Conservation (phyloP, 53 echinoderm and acorn worm species). For the Arbacia lixula region DNA sequence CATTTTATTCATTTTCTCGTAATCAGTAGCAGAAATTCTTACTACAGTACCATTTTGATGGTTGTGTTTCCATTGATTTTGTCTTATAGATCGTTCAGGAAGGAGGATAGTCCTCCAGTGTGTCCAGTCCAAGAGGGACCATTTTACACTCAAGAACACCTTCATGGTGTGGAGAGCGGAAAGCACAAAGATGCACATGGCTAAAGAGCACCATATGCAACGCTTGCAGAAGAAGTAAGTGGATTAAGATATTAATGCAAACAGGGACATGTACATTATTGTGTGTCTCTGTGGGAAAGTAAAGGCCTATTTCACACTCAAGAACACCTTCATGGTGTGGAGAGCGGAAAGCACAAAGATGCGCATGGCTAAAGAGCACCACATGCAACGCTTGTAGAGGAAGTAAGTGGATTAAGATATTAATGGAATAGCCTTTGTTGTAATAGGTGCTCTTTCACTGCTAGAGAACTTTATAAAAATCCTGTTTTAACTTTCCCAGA, state of each 20-base stretch:
- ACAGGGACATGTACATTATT: too few species aligned
- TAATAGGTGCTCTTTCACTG: too few species aligned
- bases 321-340: slow-evolving; percentile 22
- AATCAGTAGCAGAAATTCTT: too few species aligned
- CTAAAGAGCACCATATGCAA: slow-evolving; percentile 3
- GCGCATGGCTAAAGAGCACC: not conserved
- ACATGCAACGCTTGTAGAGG: not conserved
- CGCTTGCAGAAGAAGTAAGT: slow-evolving; percentile 11
- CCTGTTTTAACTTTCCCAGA: too few species aligned
- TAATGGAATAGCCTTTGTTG: too few species aligned
- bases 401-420: slow-evolving; percentile 23
- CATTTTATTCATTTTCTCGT: too few species aligned
- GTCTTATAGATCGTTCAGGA: slow-evolving; percentile 11
- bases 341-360: not conserved
- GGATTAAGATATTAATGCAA: too few species aligned
- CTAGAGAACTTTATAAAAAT: too few species aligned
- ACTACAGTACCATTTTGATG: too few species aligned
- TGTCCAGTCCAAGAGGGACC: slow-evolving; percentile 30
- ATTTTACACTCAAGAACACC: slow-evolving; percentile 31
- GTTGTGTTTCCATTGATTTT: not conserved
- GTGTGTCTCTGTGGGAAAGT: too few species aligned
- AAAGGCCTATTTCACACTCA: slow-evolving; percentile 47
- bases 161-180: slow-evolving; percentile 19
- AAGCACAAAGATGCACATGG: not conserved
- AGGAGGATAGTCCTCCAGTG: slow-evolving; percentile 46